Evolutionary conservation across 2,888 invertebrate species (phyloP), one percentile per base, ranked within the genome.

Genomic region (Sussaba pulchella): DNA sequence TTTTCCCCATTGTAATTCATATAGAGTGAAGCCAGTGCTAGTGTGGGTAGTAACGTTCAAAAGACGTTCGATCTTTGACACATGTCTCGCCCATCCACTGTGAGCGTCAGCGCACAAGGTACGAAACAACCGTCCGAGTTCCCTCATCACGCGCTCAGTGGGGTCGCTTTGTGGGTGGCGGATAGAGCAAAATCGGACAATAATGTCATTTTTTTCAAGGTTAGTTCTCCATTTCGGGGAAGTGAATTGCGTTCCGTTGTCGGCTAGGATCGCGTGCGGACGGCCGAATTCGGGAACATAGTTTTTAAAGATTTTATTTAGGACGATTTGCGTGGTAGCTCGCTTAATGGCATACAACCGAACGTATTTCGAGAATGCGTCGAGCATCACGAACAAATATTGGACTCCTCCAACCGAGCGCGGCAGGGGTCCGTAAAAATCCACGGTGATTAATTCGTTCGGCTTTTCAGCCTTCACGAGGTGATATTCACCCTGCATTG

Each of bases 401-500:
- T 72, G 66, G 1, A 71, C 36, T 2, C 72, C 66, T 6, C 59
- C 72, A 24, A 43, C 19, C 10, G 78, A 78, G 14, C 19, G 26
- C 12, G 78, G 78, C 17, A 78, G 57, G 1, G 78, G 72, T 14
- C 78, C 78, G 70, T 57, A 78, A 66, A 74, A 82, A 47, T 78
- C 78, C 2, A 78, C 81, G 1, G 74, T 69, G 0, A 79, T n/a
- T 12, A 79, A 57, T 12, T 79, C 54, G 2, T 26, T 19, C 2
- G 69, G 69, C 1, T 21, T 1, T n/a, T 67, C 41, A 0, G 69
- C 47, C 19, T 39, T 4, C 1, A 75, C 67, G 47, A 75, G 9
- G 0, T 39, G 12, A 47, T 47, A 61, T 47, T 47, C 24, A 17
- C 63, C 64, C 19, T 63, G 31, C 52, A 52, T 73, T 6, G 8